Conservation (phyloP, 2,113 vertebrate species). For the Callaeas wilsoni region DNA sequence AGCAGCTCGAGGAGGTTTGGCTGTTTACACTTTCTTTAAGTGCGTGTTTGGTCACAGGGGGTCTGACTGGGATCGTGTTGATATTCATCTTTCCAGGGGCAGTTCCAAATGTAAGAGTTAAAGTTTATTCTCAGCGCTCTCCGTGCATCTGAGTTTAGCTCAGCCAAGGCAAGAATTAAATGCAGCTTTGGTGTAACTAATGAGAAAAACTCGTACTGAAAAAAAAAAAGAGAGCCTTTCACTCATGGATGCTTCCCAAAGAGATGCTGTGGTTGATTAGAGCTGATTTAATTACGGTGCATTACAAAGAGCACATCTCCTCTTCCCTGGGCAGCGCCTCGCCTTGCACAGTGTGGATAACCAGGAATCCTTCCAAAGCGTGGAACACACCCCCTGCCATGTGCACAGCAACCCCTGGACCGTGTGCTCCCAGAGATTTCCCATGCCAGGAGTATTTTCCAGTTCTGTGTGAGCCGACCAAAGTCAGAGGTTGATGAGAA, state of each 20-base stretch:
- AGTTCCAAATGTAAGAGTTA: constrained; percentile 29
- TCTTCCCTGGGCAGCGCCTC: not conserved
- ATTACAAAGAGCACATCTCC: not conserved
- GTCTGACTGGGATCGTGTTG: constrained; percentile 42
- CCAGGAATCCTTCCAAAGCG: not conserved
- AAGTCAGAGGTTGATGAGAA: not conserved
- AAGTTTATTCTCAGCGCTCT: not conserved
- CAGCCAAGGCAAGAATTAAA: not conserved
- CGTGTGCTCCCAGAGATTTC: not conserved
- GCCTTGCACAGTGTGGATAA: not conserved
- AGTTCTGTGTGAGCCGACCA: not conserved
- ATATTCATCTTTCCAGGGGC: constrained; percentile 52
- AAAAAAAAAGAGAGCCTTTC: not conserved
- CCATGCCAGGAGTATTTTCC: not conserved
- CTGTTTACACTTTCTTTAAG: constrained; percentile 63
- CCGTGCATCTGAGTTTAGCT: not conserved
- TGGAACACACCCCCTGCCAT: not conserved
- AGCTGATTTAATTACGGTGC: not conserved
- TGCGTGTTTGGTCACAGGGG: constrained; percentile 45
- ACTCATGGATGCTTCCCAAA: not conserved
- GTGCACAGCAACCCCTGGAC: accelerated
- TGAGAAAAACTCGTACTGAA: not conserved
- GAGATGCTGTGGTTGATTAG: not conserved
- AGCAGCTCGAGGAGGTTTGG: constrained; percentile 49
- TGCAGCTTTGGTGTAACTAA: not conserved